These are phyloP conservation scores for Austrofundulus limnaeus DNA, from an alignment of 2,113 vertebrate species.

Conservation along the genomic window DNA sequence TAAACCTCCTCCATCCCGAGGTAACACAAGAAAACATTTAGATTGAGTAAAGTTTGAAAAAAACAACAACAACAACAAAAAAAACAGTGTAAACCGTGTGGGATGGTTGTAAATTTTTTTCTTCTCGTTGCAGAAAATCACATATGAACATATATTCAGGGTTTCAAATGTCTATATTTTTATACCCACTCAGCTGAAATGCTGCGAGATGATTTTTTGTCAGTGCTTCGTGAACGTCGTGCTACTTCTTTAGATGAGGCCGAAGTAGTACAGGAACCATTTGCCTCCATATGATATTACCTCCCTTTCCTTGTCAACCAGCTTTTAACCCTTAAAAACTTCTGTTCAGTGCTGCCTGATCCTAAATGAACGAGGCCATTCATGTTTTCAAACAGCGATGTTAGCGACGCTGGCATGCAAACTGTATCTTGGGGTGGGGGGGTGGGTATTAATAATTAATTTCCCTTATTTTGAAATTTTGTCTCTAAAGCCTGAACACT, in stretches of 20 bases:
- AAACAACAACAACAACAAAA: constrained; percentile 16
- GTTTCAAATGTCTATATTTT: constrained; percentile 82
- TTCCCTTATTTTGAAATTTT: constrained; percentile 33
- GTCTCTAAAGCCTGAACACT: constrained; percentile 34
- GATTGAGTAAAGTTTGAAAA: constrained; percentile 44
- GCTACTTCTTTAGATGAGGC: constrained; percentile 58
- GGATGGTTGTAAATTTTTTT: constrained; percentile 70
- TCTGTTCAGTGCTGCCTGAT: constrained; percentile 54
- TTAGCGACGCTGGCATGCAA: constrained; percentile 52
- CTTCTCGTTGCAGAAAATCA: constrained; percentile 71
- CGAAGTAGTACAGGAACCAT: constrained; percentile 40
- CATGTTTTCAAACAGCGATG: constrained; percentile 42
- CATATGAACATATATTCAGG: constrained; percentile 79
- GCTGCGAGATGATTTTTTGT: constrained; percentile 75
- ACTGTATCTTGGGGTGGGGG: constrained; percentile 46
- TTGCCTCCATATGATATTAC: constrained; percentile 51
- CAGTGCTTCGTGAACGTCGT: constrained; percentile 66
- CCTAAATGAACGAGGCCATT: constrained; percentile 44
- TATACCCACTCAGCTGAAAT: constrained; percentile 79
- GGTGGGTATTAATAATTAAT: constrained; percentile 28
- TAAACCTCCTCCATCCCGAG: constrained; percentile 42
- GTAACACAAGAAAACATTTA: constrained; percentile 57
- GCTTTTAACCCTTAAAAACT: constrained; percentile 56
- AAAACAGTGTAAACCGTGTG: constrained; percentile 57
- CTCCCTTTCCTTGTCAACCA: constrained; percentile 63